Base-by-base conservation (phyloP, 2,797 vertebrate genomes). In the Scyliorhinus canicula region DNA sequence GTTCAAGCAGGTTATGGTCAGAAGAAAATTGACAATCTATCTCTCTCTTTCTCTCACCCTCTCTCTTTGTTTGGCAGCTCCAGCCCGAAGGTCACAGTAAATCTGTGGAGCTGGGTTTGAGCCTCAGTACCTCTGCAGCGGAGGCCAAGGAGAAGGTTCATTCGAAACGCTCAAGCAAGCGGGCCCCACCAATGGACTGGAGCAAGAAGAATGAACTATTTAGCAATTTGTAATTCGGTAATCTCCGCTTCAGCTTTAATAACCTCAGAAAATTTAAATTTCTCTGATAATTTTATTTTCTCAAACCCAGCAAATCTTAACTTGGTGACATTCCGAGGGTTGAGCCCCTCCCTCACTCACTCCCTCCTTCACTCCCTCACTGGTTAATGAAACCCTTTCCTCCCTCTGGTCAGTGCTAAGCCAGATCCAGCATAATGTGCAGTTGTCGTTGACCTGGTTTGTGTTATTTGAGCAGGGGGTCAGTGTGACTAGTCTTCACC, bases 151-250 rank as follows among this genome's bases (percentile, higher is more conserved):
- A 99, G 95, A 96, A 98, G 82, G 99, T 98, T 0, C 98, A 97
- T 95, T 97, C 98, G 98, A 99, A 99, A 95, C 98, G 98, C 67
- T 96, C 97, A 24, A 98, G 97, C 97, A 99, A 99, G 96, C 98
- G 97, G 95, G 98, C 98, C 40, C 99, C 99, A 0, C 93, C 97
- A 96, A 99, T 99, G 99, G 98, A 99, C 98, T 99, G 99, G 99
- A 99, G 97, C 98, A 99, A 99, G 98, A 98, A 98, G 97, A 99
- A 99, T 0, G 98, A 99, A 96, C 98, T 99, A 95, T 99, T 99
- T 96, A 98, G 99, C 97, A 99, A 99, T 96, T 97, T 99, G 96
- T 99, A 97, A 98, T 82, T 82, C 21, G 40, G 19, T 26, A 82
- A 47, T 47, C 79, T 82, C 19, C 24, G 40, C 79, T 82, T 82